Base-by-base conservation (phyloP, 2,888 invertebrate species). In the Nomada goodeniana region DNA sequence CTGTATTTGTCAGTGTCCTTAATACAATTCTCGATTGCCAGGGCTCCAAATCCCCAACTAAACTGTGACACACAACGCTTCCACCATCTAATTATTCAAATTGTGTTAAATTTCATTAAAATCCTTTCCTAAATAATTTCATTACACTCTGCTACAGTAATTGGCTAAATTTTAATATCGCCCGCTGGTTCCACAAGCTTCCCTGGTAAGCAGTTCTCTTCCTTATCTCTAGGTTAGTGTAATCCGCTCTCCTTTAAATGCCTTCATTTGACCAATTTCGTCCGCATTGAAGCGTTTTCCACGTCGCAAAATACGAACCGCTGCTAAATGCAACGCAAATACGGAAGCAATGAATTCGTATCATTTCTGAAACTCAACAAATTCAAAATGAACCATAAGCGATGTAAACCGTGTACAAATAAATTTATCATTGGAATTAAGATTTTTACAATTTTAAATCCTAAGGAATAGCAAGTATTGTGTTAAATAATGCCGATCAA, bases 211-310 rank as follows among this genome's bases (percentile, higher is more conserved):
- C 23, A 64, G 50, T 23, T 64, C 26, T 64, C 50, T 50, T 50
- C 64, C 26, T 13, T 20, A 52, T n/a, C 52, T 52, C 29, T 20
- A 52, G 36, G 52, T 52, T 29, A 50, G 13, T 15, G 52, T 52
- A 52, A 65, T 36, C 36, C 52, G 50, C 52, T 65, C 52, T 65
- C 29, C 65, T 65, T 65, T 52, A 65, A 65, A 65, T 65, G 18
- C 36, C 36, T 65, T 20, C n/a, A 65, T 20, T 29, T 20, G 29
- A 67, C 65, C 50, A 65, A 53, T 20, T 53, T 53, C 15, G n/a
- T 53, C 36, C 36, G 20, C 52, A 15, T 67, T 36, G n/a, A 36
- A 10, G 20, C 52, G 2, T 4, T 20, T 36, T 52, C 0, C 29
- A 36, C 50, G 13, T 20, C 29, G 36, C 20, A 29, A 67, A 67